phyloP scores from a whole-genome alignment of 2,797 vertebrate species.

The Potorous gilbertii region DNA sequence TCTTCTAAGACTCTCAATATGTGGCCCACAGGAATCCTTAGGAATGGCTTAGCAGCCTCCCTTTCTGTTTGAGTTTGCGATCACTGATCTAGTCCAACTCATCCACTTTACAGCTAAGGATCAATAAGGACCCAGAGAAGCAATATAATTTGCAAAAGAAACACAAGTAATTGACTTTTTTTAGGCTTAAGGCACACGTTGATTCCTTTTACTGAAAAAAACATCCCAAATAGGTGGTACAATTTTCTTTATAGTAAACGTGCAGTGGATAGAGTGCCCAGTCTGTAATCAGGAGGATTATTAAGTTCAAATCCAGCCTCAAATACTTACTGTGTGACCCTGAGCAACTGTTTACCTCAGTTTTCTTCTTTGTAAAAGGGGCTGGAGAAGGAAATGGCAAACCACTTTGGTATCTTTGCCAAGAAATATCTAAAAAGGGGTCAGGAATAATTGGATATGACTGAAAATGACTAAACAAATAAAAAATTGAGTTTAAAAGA shows the following conservation, averaged over 20 bases:
- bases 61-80: not conserved
- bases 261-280: not conserved
- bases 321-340: not conserved
- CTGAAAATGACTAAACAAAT: not conserved
- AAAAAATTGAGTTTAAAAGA: not conserved
- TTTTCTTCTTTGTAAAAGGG: not conserved
- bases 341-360: not conserved
- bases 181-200: not conserved
- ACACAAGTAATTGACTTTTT: not conserved
- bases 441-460: not conserved
- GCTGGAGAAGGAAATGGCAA: not conserved
- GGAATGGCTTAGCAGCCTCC: not conserved
- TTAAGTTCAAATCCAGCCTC: not conserved
- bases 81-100: not conserved
- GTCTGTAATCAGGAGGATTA: not conserved
- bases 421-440: not conserved
- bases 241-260: not conserved
- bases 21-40: not conserved
- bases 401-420: not conserved
- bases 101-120: not conserved
- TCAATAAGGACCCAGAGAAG: not conserved
- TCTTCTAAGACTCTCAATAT: not conserved
- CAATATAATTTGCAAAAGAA: not conserved
- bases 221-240: not conserved
- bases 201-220: not conserved